These are phyloP conservation scores for Vultur gryphus DNA, from an alignment of 2,797 vertebrate genomes.

Conservation along the genomic window DNA sequence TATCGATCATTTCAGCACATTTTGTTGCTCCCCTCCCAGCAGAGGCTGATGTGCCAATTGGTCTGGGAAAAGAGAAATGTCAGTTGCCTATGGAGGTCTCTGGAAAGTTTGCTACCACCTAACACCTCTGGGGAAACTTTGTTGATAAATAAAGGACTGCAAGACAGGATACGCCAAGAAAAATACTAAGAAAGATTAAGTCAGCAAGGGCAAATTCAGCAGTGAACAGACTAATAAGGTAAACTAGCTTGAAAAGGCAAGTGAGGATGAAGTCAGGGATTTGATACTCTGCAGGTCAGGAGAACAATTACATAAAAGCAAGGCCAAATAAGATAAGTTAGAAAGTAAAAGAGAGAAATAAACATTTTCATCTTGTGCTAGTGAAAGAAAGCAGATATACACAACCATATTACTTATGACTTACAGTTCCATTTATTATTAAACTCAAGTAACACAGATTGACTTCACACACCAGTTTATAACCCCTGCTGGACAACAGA, in stretches of 20 bases:
- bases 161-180: not conserved
- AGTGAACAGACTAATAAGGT: not conserved
- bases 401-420: not conserved
- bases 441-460: not conserved
- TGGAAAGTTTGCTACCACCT: not conserved
- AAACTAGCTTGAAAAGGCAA: not conserved
- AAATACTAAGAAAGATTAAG: not conserved
- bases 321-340: not conserved
- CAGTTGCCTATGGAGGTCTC: not conserved
- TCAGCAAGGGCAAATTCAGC: not conserved
- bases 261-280: not conserved
- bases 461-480: not conserved
- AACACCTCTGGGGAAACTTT: not conserved
- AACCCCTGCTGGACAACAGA: not conserved
- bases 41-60: not conserved
- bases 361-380: not conserved
- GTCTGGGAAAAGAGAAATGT: not conserved
- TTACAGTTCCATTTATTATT: not conserved
- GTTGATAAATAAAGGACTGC: not conserved
- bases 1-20: not conserved
- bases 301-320: not conserved
- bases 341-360: not conserved
- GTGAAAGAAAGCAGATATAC: not conserved
- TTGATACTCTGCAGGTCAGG: not conserved
- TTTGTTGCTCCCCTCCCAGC: not conserved